Evolutionary conservation across 2,113 vertebrate genomes (phyloP).

Genomic region (Oncorhynchus tshawytscha): DNA sequence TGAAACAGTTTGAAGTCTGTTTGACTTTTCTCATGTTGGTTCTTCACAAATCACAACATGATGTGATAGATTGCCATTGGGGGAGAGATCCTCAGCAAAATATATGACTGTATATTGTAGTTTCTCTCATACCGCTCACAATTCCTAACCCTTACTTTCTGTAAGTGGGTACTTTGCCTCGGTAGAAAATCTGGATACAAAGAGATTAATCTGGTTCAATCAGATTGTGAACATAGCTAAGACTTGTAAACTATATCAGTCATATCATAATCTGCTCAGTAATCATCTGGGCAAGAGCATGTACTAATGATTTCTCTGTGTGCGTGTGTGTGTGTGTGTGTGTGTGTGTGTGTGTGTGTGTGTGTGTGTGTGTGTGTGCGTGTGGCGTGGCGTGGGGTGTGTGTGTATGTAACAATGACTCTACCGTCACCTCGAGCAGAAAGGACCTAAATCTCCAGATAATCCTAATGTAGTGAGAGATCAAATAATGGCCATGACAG

Average conservation of each 20-base stretch:
- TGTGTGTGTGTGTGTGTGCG: too few species aligned
- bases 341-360: too few species aligned
- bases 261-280: background rate
- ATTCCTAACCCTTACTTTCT: too few species aligned
- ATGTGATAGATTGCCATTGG: too few species aligned
- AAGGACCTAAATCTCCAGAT: slow-evolving; percentile 1
- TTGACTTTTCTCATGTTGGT: too few species aligned
- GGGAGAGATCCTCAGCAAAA: too few species aligned
- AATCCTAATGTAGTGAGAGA: background rate
- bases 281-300: background rate
- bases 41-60: too few species aligned
- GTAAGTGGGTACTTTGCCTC: too few species aligned
- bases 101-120: too few species aligned
- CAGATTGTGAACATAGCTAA: slow-evolving; percentile 3
- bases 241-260: background rate
- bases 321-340: background rate
- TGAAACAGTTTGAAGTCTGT: too few species aligned
- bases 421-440: background rate
- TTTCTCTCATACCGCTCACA: too few species aligned
- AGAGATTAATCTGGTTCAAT: background rate
- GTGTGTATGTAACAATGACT: background rate
- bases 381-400: too few species aligned
- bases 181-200: background rate
- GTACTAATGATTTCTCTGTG: background rate
- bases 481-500: slow-evolving; percentile 1